phyloP scores from a whole-genome alignment of 2,797 vertebrate genomes.

The Acipenser transmontanus region DNA sequence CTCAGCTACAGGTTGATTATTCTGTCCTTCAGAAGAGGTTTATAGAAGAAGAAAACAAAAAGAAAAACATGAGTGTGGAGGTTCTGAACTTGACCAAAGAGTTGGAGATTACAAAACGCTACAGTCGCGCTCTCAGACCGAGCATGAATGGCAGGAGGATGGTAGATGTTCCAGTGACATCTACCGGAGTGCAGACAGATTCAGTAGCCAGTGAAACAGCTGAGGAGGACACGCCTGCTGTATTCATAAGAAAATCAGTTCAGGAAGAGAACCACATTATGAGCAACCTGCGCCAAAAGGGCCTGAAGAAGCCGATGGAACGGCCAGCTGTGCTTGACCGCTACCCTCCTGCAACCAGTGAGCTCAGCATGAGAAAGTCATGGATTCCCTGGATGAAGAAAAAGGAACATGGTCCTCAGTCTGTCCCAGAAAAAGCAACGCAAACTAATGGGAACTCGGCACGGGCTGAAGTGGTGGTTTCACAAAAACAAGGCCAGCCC shows the following conservation, averaged over 20 bases:
- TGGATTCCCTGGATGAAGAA: slow-evolving; percentile 89
- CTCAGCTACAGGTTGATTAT: slow-evolving; percentile 85
- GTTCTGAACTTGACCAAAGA: slow-evolving; percentile 73
- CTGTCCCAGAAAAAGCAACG: slow-evolving; percentile 57
- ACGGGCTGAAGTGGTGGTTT: slow-evolving; percentile 61
- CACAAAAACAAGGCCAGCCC: slow-evolving; percentile 76
- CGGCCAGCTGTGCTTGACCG: slow-evolving; percentile 76
- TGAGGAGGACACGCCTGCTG: slow-evolving; percentile 83
- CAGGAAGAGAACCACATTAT: slow-evolving; percentile 92
- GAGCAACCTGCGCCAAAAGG: slow-evolving; percentile 83
- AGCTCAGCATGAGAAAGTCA: slow-evolving; percentile 68
- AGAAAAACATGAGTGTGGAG: slow-evolving; percentile 74
- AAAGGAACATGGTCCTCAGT: slow-evolving; percentile 62
- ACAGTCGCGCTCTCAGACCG: slow-evolving; percentile 79
- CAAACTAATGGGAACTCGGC: slow-evolving; percentile 51
- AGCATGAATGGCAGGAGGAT: slow-evolving; percentile 79
- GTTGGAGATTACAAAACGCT: slow-evolving; percentile 80
- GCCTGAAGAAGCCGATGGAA: slow-evolving; percentile 68
- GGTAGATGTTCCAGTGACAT: slow-evolving; percentile 74
- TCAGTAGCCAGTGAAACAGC: slow-evolving; percentile 40
- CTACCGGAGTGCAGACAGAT: slow-evolving; percentile 86
- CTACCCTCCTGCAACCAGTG: slow-evolving; percentile 76
- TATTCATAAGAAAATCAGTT: slow-evolving; percentile 88
- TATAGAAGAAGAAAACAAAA: slow-evolving; percentile 78
- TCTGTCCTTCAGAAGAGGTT: slow-evolving; percentile 78